Evolutionary conservation across 2,888 invertebrate species (phyloP), one percentile per base, ranked within the genome.

Genomic region (Zaprionus bogoriensis): DNA sequence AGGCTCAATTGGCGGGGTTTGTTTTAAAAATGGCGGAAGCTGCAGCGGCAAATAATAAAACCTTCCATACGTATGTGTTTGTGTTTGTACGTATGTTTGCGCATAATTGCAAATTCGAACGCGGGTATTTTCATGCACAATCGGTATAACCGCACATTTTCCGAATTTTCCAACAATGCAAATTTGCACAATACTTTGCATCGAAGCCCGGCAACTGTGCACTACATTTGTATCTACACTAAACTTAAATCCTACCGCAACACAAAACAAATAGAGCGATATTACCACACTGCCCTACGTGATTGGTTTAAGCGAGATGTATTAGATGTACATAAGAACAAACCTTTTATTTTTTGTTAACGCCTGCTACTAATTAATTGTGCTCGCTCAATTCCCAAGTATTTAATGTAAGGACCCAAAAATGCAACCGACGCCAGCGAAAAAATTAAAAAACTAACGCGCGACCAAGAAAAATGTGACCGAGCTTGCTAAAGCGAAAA

Each of bases 21-120:
- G 59, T 83, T 81, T 86, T 74, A 60, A 87, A 81, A 83, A 82
- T 82, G 82, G 82, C 81, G 81, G 82, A 77, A 25, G 66, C 65
- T 79, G 81, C 70, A 76, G 63, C 51, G 28, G 12, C 67, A 38
- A 58, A 63, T 50, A 46, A 66, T 39, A 55, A 58, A 60, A 41
- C 32, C 27, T n/a, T n/a, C n/a, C n/a, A n/a, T 48, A 58, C 38
- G 22, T 38, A 47, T 44, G 66, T 57, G 50, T 20, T 17, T 20
- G 22, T 38, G 61, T 36, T 27, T 22, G 46, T 41, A 51, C 38
- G 41, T 12, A 46, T 3, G 10, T n/a, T 30, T 25, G 25, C 9
- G 30, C 32, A 32, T 19, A 23, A n/a, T n/a, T n/a, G n/a, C n/a
- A n/a, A n/a, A n/a, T n/a, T n/a, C n/a, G n/a, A 27, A 32, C 6